Base-by-base conservation (phyloP, 2,113 vertebrate genomes). In the Thunnus thynnus region DNA sequence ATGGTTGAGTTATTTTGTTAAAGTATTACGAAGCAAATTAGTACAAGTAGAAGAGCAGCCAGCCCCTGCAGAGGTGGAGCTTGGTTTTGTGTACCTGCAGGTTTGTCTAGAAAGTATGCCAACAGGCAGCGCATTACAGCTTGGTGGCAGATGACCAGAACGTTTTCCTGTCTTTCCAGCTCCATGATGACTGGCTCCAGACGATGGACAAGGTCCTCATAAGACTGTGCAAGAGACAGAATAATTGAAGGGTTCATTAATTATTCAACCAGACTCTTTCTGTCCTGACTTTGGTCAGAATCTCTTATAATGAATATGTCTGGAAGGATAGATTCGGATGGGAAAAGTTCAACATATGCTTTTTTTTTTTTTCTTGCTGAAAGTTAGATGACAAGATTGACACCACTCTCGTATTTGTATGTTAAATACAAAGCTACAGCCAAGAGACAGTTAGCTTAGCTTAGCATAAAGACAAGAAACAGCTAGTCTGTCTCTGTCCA, bases 151-250 rank as follows among this genome's bases (percentile, higher is more conserved):
- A 99, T 92, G 57, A 99, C 97, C 89, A 99, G 92, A 52, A 99
- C 97, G 0, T 99, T 99, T 87, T 99, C 97, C 89, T 99, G 98
- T 72, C 98, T 95, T 90, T 99, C 98, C 58, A 99, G 94, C 86
- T 99, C 98, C 98, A 99, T 99, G 92, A 99, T 99, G 79, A 99
- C 98, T 0, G 98, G 98, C 90, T 99, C 98, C 0, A 99, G 94
- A 4, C 98, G 95, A 82, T 99, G 98, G 64, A 99, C 96, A 30
- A 99, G 92, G 91, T 99, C 98, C 86, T 99, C 97, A 0, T 99
- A 99, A 12, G 98, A 99, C 98, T 99, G 82, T 36, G 27, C 1
- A 47, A 48, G 32, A 77, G 7, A 83, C 5, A 81, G 17, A 66
- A 22, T n/a, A 20, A 72, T 11, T 48, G 1, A 72, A 27, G 9